Conservation (phyloP, 2,888 invertebrate genomes). For the Monochamus alternatus region DNA sequence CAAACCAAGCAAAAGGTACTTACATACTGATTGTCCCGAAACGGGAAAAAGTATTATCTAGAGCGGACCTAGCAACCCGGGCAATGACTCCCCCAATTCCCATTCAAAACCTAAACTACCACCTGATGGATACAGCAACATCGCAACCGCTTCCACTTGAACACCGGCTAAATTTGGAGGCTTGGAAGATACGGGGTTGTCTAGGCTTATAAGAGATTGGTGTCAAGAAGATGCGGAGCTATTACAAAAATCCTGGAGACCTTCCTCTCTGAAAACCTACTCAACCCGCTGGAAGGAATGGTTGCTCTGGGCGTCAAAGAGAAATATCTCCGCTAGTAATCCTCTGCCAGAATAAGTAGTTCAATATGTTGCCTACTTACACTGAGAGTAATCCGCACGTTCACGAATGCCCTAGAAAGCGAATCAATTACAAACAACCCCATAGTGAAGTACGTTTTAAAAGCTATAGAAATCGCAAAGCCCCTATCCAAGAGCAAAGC, state of each 20-base stretch:
- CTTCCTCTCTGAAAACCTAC: slow-evolving; percentile 46
- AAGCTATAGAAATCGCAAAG: slow-evolving; percentile 32
- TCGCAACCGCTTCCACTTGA: slow-evolving; percentile 46
- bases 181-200: slow-evolving; percentile 58
- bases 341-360: slow-evolving; percentile 32
- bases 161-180: slow-evolving; percentile 52
- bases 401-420: slow-evolving; percentile 22
- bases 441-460: slow-evolving; percentile 34
- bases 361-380: slow-evolving; percentile 41
- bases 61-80: slow-evolving; percentile 58
- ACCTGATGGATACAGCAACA: slow-evolving; percentile 43
- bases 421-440: slow-evolving; percentile 13
- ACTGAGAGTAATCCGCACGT: slow-evolving; percentile 44
- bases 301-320: slow-evolving; percentile 28
- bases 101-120: slow-evolving; percentile 41
- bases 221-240: slow-evolving; percentile 41
- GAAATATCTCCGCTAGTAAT: slow-evolving; percentile 4
- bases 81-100: slow-evolving; percentile 56
- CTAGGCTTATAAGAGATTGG: slow-evolving; percentile 48
- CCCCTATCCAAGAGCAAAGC: slow-evolving; percentile 16
- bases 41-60: slow-evolving; percentile 58
- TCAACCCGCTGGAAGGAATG: slow-evolving; percentile 43
- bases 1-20: slow-evolving; percentile 50
- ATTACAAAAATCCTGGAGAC: slow-evolving; percentile 42
- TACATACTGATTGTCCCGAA: slow-evolving; percentile 57